phyloP scores from a whole-genome alignment of 1,140 invertebrate genomes.

The Bombus turneri region DNA sequence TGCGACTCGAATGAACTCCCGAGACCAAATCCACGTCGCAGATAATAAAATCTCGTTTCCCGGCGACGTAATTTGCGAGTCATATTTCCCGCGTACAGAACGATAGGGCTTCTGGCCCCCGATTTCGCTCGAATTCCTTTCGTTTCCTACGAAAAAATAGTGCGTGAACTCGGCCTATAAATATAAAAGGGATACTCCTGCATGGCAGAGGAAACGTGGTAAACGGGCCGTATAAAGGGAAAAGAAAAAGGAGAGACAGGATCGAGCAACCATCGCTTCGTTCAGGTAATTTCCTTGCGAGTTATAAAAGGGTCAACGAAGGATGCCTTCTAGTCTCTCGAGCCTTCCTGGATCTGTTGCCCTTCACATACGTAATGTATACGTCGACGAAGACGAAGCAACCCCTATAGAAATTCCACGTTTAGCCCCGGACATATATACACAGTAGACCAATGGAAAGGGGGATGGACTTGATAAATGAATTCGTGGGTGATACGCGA shows the following conservation, averaged over 20 bases:
- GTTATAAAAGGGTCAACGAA: conserved; percentile 39
- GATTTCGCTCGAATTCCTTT: conserved; percentile 1
- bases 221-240: conserved; percentile 8
- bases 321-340: background rate
- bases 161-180: background rate
- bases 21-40: conserved; percentile 19
- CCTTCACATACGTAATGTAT: conserved; percentile 17
- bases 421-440: conserved; percentile 35
- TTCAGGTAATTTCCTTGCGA: conserved; percentile 37
- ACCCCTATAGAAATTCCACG: conserved; percentile 54
- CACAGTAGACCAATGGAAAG: background rate
- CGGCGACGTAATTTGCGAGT: conserved; percentile 26
- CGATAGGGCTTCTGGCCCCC: background rate
- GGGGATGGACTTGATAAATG: conserved; percentile 58
- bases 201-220: background rate
- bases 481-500: conserved; percentile 56
- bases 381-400: conserved; percentile 24
- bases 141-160: background rate
- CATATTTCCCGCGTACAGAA: background rate
- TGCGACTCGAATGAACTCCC: conserved; percentile 1
- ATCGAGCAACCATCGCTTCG: background rate
- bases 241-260: background rate
- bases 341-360: background rate
- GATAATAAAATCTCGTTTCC: conserved; percentile 36
- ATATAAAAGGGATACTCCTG: background rate